Evolutionary conservation across 2,113 vertebrate genomes (phyloP).

Genomic region (Platichthys stellatus): DNA sequence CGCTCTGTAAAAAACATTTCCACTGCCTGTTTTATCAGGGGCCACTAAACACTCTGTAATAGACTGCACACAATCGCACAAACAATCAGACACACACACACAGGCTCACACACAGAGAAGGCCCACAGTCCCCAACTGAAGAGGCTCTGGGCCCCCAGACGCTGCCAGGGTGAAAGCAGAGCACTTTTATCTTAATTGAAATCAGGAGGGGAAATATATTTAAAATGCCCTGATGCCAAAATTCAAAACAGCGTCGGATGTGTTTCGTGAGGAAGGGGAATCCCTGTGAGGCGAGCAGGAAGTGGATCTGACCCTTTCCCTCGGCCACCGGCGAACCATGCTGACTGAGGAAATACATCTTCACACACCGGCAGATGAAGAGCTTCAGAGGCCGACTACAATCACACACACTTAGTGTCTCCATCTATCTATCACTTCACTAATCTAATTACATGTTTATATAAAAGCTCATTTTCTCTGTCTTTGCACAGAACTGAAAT

Average conservation of each 20-base stretch:
- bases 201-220: constrained; percentile 48
- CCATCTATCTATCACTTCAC: too few species aligned
- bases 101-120: not conserved
- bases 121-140: constrained; percentile 17
- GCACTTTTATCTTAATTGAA: constrained; percentile 69
- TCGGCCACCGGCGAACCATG: constrained; percentile 7
- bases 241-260: constrained; percentile 51
- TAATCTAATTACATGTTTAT: not conserved
- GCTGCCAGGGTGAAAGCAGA: constrained; percentile 28
- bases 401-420: too few species aligned
- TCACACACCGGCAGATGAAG: too few species aligned
- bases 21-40: constrained; percentile 41
- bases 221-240: constrained; percentile 32
- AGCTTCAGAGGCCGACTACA: too few species aligned
- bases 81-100: constrained; percentile 7
- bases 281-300: constrained; percentile 19
- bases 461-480: not conserved
- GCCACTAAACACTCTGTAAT: constrained; percentile 57
- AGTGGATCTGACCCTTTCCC: constrained; percentile 24
- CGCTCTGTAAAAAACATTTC: too few species aligned
- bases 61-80: constrained; percentile 24
- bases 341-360: not conserved
- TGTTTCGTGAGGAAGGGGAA: constrained; percentile 34
- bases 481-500: too few species aligned
- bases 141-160: constrained; percentile 50